These are phyloP conservation scores for Sturnira hondurensis DNA, from an alignment of 2,113 vertebrate genomes.

Conservation along the genomic window DNA sequence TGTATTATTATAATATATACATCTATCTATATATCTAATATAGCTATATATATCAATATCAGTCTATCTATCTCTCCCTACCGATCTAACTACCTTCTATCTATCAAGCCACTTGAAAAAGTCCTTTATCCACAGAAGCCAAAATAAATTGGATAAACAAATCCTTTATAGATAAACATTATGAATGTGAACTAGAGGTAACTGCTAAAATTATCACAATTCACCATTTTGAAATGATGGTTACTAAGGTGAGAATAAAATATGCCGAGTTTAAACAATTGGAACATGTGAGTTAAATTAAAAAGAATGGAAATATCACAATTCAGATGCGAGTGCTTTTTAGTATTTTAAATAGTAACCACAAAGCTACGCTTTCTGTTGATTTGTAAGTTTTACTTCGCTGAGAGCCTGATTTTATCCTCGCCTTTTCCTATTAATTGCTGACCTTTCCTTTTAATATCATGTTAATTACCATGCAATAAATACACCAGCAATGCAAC, in stretches of 20 bases:
- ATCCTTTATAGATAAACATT: not conserved
- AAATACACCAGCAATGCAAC: not conserved
- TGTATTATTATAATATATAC: not conserved
- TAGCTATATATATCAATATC: not conserved
- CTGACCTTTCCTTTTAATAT: constrained; percentile 19
- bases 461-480: not conserved
- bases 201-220: constrained; percentile 3
- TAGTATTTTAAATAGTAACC: constrained; percentile 19
- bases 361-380: not conserved
- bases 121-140: not conserved
- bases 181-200: not conserved
- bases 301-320: not conserved
- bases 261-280: not conserved
- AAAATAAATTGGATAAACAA: constrained; percentile 37
- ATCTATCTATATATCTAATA: not conserved
- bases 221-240: constrained; percentile 6
- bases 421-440: not conserved
- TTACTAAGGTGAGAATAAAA: not conserved
- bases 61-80: not conserved
- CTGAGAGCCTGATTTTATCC: not conserved
- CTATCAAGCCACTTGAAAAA: not conserved
- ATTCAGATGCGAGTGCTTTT: not conserved
- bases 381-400: constrained; percentile 22
- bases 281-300: not conserved
- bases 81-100: not conserved